Evolutionary conservation across 2,888 invertebrate species (phyloP).

Genomic region (Andrena praecox): DNA sequence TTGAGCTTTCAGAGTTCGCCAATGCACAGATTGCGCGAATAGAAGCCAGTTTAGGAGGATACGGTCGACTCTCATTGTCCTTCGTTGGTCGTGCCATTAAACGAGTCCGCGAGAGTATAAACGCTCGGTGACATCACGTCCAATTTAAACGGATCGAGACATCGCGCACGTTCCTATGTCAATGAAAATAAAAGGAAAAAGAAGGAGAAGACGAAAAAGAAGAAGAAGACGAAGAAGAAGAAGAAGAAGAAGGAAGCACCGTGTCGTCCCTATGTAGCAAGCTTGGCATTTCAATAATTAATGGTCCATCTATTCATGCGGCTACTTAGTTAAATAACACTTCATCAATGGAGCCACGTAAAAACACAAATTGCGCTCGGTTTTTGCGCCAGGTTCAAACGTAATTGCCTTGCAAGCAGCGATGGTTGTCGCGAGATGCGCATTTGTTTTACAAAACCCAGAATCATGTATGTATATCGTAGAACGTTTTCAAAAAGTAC

Average conservation of each 20-base stretch:
- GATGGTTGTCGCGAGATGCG: neutral
- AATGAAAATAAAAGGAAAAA: slow-evolving; percentile 23
- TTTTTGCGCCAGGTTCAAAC: slow-evolving; percentile 9
- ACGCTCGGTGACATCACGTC: slow-evolving; percentile 67
- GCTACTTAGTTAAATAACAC: slow-evolving; percentile 4
- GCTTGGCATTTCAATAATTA: slow-evolving; percentile 32
- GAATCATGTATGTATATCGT: neutral
- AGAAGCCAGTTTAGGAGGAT: slow-evolving; percentile 52
- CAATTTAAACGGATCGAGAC: slow-evolving; percentile 58
- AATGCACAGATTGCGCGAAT: slow-evolving; percentile 19
- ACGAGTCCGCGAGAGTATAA: slow-evolving; percentile 55
- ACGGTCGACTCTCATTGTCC: slow-evolving; percentile 77
- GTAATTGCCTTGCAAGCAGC: neutral
- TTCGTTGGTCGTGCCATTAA: slow-evolving; percentile 64
- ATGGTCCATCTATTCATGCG: slow-evolving; percentile 32
- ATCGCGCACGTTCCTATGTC: slow-evolving; percentile 31
- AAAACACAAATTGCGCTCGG: neutral
- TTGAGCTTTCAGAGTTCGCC: neutral
- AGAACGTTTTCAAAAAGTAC: neutral
- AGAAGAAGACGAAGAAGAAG: too few species aligned
- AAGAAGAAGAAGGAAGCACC: neutral
- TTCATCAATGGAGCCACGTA: neutral
- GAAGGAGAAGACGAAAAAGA: too few species aligned
- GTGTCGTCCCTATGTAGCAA: slow-evolving; percentile 19
- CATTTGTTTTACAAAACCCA: too few species aligned